Evolutionary conservation across 2,113 vertebrate genomes (phyloP), one percentile per base, ranked within the genome.

Genomic region (Notothenia rossii): DNA sequence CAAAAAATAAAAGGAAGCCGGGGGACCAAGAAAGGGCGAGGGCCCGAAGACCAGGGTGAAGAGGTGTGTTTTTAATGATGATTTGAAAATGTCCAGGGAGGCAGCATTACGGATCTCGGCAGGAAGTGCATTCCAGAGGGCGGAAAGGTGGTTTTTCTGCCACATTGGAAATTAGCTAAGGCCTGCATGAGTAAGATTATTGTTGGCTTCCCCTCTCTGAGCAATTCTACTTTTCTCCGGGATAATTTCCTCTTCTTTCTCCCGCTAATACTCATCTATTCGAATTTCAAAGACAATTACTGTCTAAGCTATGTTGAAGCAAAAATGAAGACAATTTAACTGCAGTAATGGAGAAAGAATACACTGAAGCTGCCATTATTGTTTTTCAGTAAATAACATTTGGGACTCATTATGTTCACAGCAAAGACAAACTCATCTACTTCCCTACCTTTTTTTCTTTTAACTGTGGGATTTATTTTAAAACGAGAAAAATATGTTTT

Each of bases 311-410:
- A 50, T 15, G 22, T 54, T 55, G 60, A 29, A 29, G 3, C 2
- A 10, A 65, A 65, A 60, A 60, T 36, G 1, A 25, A 55, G 49
- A 67, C 22, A 58, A 50, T 40, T n/a, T 36, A 49, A 64, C 56
- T 18, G 8, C 9, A 18, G 17, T 75, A 40, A 79, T 0, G 3
- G n/a, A 62, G n/a, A 74, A 12, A 29, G 17, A 75, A 58, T 58
- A 46, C 49, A 54, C 20, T 62, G 22, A 50, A 63, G 49, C 51
- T 77, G 50, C 58, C 25, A 74, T 15, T 50, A 29, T 11, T 71
- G 48, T 81, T 51, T 60, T 56, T 67, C 6, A 50, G 55, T 29
- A 36, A 75, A 66, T 43, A 77, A 67, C 33, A 66, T 70, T 18
- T 66, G 6, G 46, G 29, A 55, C 50, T 78, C 33, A 29, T 55